Evolutionary conservation across 2,113 vertebrate genomes (phyloP).

Genomic region (Odocoileus hemionus): DNA sequence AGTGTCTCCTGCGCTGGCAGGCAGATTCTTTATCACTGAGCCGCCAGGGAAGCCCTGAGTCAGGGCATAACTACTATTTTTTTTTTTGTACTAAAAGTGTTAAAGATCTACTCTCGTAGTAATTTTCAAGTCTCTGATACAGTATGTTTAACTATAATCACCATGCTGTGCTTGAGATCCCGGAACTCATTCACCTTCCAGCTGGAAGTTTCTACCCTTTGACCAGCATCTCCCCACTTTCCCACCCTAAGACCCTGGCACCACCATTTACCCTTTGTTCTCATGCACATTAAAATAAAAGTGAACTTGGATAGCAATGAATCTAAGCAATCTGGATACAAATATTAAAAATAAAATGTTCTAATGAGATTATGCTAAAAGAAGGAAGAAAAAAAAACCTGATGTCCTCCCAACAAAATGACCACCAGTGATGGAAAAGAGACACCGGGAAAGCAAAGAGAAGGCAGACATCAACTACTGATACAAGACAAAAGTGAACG

Average conservation of each 20-base stretch:
- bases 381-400: not conserved
- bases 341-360: not conserved
- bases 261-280: no score
- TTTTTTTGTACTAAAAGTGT: not conserved
- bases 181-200: not conserved
- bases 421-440: not conserved
- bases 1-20: not conserved
- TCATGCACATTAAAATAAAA: not conserved
- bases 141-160: not conserved
- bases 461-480: rapidly evolving
- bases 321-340: not conserved
- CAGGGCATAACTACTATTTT: not conserved
- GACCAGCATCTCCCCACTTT: not conserved
- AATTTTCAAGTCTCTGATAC: not conserved
- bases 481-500: not conserved
- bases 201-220: not conserved
- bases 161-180: rapidly evolving
- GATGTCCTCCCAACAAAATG: not conserved
- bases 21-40: not conserved
- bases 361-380: not conserved
- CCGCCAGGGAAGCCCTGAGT: not conserved
- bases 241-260: not conserved
- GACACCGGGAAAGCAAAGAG: rapidly evolving
- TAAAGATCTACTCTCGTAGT: not conserved
- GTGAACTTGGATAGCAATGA: not conserved